Percentiles rank a stretch among this genome's conserved stretches.
These are phyloP conservation scores for Ectropis crepuscularia DNA, from an alignment of 2,888 invertebrate species.

Conservation along the genomic window DNA sequence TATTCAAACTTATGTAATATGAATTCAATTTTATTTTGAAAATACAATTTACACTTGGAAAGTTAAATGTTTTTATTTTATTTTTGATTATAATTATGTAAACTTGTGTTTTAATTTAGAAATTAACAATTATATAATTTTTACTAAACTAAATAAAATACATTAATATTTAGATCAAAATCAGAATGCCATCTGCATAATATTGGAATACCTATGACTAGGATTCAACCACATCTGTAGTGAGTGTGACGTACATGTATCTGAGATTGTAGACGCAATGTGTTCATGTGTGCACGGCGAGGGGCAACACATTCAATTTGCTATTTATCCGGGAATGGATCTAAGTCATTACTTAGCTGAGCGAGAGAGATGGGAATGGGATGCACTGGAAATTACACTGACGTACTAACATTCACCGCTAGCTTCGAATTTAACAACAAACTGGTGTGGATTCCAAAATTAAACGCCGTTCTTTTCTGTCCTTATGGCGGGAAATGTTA, in stretches of 20 bases:
- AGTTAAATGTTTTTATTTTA: too few species aligned
- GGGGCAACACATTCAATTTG: slow-evolving; percentile 81
- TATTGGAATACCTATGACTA: too few species aligned
- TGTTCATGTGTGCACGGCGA: slow-evolving; percentile 50
- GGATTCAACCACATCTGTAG: slow-evolving; percentile 31
- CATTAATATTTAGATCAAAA: too few species aligned
- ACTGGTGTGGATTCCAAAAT: slow-evolving; percentile 40
- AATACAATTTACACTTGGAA: too few species aligned
- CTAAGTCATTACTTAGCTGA: slow-evolving; percentile 84
- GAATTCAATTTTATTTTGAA: too few species aligned
- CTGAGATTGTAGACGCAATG: slow-evolving; percentile 45
- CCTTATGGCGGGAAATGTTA: background rate
- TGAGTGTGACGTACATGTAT: slow-evolving; percentile 37
- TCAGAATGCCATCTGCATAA: too few species aligned
- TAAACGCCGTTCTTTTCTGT: slow-evolving; percentile 21
- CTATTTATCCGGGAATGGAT: slow-evolving; percentile 85
- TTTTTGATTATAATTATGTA: too few species aligned
- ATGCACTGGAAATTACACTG: slow-evolving; percentile 79
- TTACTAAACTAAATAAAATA: too few species aligned
- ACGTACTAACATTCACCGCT: slow-evolving; percentile 63
- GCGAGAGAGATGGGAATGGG: slow-evolving; percentile 78
- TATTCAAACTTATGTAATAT: too few species aligned
- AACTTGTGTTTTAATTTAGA: too few species aligned
- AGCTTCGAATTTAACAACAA: slow-evolving; percentile 36
- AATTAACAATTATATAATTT: too few species aligned